Base-by-base conservation (phyloP, 2,888 invertebrate species). In the Cryptus viduatorius region DNA sequence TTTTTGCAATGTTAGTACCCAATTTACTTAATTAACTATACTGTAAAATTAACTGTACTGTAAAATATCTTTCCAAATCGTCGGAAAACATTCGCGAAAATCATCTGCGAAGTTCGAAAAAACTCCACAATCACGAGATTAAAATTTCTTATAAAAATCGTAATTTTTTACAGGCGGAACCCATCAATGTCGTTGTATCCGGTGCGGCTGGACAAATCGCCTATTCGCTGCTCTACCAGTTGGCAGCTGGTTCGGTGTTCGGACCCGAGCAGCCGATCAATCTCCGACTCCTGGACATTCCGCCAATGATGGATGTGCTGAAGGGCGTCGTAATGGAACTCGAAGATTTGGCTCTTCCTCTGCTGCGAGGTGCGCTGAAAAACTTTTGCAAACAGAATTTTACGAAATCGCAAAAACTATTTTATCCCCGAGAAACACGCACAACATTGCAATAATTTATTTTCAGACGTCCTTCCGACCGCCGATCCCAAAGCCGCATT, bases 191-290 rank as follows among this genome's bases (percentile, higher is more conserved):
- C 87, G 97, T 98, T 83, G 97, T 99, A 44, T 99, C 99, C 77
- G 99, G 99, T 85, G 99, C 99, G 89, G 99, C 99, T 84, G 99
- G 99, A 19, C 99, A 99, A 95, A 99, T 99, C 89, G 99, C 98
- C 83, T 99, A 99, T 94, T 99, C 99, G 1, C 95, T 99, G 64
- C 95, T 99, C 14, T 98, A 98, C 93, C 98, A 98, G 94, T 96
- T 99, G 88, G 98, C 98, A 14, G 98, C 98, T 90, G 99, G 99
- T 83, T 97, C 98, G 93, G 98, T 99, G 0, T 99, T 99, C 94
- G 99, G 99, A 44, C 95, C 95, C 71, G 95, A 97, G 67, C 98
- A 98, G 94, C 97, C 97, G 0, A 95, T 99, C 31, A 96, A 96
- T 92, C 95, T 99, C 67, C 97, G 98, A 92, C 96, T 99, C 87